These are phyloP conservation scores for Tauraco erythrolophus DNA, from an alignment of 2,113 vertebrate genomes.

Conservation along the genomic window DNA sequence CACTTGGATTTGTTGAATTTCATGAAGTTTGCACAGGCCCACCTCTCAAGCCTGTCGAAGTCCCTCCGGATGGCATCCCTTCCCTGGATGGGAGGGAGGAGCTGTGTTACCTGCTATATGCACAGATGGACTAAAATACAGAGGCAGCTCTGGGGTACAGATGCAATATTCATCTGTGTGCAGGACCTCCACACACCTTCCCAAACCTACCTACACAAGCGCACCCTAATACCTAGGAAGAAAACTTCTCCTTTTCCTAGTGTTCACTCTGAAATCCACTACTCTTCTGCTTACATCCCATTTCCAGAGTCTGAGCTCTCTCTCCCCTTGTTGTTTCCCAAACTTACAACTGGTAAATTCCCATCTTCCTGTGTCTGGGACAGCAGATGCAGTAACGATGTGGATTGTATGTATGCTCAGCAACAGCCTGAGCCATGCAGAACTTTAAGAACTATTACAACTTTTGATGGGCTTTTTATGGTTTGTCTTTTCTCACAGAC, in stretches of 20 bases:
- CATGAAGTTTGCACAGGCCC: no score
- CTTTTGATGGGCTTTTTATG: not conserved
- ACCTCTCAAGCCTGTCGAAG: no score
- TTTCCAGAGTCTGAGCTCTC: not conserved
- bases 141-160: not conserved
- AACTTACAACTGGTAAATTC: not conserved
- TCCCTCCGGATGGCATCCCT: no score
- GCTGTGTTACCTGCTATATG: not conserved
- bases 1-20: no score
- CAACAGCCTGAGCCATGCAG: not conserved
- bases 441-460: not conserved
- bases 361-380: not conserved
- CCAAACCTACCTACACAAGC: not conserved
- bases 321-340: not conserved
- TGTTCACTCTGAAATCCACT: not conserved
- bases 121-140: not conserved
- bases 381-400: not conserved
- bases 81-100: accelerated
- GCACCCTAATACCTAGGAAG: not conserved
- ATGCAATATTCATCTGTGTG: not conserved
- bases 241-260: not conserved
- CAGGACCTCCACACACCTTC: not conserved
- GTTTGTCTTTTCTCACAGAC: not conserved
- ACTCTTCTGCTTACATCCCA: not conserved
- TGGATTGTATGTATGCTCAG: not conserved